Percentiles rank a stretch among this genome's conserved stretches.
These are phyloP conservation scores for Lasaia peninsularis DNA, from an alignment of 1,140 invertebrate species.

Conservation along the genomic window DNA sequence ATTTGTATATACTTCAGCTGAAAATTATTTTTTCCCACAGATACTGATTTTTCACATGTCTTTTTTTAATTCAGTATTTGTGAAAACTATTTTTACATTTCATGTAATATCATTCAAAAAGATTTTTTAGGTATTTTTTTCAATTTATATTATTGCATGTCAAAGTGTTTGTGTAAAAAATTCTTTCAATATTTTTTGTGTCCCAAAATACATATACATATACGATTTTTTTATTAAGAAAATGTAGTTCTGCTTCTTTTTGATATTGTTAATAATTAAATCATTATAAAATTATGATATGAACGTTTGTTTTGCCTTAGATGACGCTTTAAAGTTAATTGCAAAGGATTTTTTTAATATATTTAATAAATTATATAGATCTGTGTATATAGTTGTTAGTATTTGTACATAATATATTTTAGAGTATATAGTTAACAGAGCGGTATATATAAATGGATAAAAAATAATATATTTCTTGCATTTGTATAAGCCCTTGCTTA, in stretches of 20 bases:
- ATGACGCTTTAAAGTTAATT: constrained; percentile 22
- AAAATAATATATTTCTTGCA: constrained; percentile 12
- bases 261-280: constrained; percentile 26
- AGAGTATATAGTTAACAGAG: constrained; percentile 32
- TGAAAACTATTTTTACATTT: too few species aligned
- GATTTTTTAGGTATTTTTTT: too few species aligned
- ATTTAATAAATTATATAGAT: constrained; percentile 28
- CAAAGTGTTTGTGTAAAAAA: too few species aligned
- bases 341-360: constrained; percentile 32
- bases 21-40: too few species aligned
- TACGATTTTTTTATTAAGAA: too few species aligned
- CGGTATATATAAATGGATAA: constrained; percentile 2
- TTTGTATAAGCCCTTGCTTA: neutral
- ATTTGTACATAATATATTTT: constrained; percentile 60
- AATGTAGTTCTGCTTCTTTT: constrained; percentile 3
- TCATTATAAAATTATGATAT: constrained; percentile 5
- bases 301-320: constrained; percentile 17
- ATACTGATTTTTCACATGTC: too few species aligned
- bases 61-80: too few species aligned
- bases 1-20: too few species aligned
- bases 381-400: constrained; percentile 63
- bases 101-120: too few species aligned
- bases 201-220: too few species aligned
- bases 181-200: too few species aligned
- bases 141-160: too few species aligned